Conservation (phyloP, 1,140 invertebrate species). For the Caenorhabditis latens region DNA sequence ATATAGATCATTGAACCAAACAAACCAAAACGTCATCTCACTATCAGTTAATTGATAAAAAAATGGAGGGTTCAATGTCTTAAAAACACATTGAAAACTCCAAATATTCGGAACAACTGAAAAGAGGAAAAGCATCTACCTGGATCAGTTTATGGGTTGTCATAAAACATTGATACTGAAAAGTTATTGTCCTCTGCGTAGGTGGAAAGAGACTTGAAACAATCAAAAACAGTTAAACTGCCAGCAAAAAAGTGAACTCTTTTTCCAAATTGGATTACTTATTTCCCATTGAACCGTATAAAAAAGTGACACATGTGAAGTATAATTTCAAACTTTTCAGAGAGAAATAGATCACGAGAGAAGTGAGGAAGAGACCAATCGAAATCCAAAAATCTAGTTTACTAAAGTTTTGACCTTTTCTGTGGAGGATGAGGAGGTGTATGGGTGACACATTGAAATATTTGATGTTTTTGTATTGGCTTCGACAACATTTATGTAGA, state of each 20-base stretch:
- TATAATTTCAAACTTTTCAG: too few species aligned
- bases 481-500: neutral
- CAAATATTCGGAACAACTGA: neutral
- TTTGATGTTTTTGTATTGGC: neutral
- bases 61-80: neutral
- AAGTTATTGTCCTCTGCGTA: too few species aligned
- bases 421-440: neutral
- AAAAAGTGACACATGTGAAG: conserved; percentile 9
- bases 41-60: neutral
- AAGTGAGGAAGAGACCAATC: neutral
- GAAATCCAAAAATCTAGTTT: conserved; percentile 33
- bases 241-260: too few species aligned
- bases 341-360: neutral
- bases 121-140: neutral
- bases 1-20: neutral
- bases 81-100: neutral
- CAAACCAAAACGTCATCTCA: neutral
- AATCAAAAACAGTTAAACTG: too few species aligned
- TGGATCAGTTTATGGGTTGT: too few species aligned
- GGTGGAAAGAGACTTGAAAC: too few species aligned
- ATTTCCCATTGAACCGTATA: neutral
- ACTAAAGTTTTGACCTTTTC: conserved; percentile 30
- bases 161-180: too few species aligned
- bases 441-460: conserved; percentile 3
- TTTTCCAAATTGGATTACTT: neutral